These are phyloP conservation scores for Brachionus calyciflorus DNA, from an alignment of 1,140 invertebrate genomes.

Conservation along the genomic window DNA sequence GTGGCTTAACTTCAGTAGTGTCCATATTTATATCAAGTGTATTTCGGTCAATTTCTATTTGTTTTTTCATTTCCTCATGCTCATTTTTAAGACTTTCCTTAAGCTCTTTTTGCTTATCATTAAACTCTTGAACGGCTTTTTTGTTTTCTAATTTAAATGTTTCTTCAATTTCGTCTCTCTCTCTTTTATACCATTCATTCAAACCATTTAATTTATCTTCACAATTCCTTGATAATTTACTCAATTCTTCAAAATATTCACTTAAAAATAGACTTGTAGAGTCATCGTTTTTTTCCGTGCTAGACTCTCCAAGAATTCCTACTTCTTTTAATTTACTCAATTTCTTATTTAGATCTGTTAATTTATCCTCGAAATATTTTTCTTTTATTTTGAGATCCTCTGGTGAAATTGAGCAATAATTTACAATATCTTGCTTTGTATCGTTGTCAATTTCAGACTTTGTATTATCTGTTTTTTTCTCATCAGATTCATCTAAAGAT, in stretches of 20 bases:
- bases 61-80: conserved; percentile 16
- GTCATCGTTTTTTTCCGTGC: too few species aligned
- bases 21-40: conserved; percentile 35
- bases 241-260: neutral
- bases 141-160: neutral
- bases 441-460: neutral
- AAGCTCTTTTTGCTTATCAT: conserved; percentile 27
- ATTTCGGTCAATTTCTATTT: conserved; percentile 13
- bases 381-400: neutral
- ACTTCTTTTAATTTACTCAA: neutral
- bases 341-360: neutral
- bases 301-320: too few species aligned
- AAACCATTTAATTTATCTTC: neutral
- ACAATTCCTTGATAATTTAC: neutral
- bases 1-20: conserved; percentile 1
- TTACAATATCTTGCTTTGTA: neutral
- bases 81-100: conserved; percentile 39
- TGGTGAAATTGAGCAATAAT: neutral
- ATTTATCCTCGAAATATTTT: conserved; percentile 7
- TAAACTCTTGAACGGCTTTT: conserved; percentile 33
- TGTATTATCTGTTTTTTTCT: neutral
- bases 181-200: conserved; percentile 7
- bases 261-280: neutral
- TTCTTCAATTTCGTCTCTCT: conserved; percentile 22
- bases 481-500: neutral